phyloP scores from a whole-genome alignment of 2,888 invertebrate species.

The Sepiola atlantica region DNA sequence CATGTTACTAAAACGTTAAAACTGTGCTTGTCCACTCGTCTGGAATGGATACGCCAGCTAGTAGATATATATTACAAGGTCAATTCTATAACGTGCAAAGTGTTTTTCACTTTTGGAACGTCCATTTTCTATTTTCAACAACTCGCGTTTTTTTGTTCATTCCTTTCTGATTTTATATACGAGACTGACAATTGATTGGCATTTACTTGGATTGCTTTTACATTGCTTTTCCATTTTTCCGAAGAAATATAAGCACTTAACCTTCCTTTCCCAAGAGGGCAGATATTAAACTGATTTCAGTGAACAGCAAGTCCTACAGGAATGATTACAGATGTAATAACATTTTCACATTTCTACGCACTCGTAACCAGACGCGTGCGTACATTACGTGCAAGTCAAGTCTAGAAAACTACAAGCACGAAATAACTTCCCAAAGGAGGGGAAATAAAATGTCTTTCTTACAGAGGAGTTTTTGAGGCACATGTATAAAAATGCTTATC shows the following conservation, averaged over 20 bases:
- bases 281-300: neutral
- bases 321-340: neutral
- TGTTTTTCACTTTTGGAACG: neutral
- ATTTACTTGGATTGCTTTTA: neutral
- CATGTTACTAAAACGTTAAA: too few relatives aligned
- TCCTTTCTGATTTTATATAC: neutral
- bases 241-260: neutral
- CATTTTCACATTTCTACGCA: too few relatives aligned
- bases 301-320: neutral
- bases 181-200: neutral
- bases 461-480: too few relatives aligned
- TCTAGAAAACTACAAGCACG: too few relatives aligned
- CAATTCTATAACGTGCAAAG: neutral
- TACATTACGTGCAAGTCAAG: too few relatives aligned
- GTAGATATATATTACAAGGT: too few relatives aligned
- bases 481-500: too few relatives aligned
- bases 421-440: too few relatives aligned
- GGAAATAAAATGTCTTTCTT: too few relatives aligned
- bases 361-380: too few relatives aligned
- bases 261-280: neutral
- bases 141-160: neutral
- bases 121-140: constrained; percentile 1
- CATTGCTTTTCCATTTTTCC: neutral
- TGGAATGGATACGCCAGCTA: too few relatives aligned
- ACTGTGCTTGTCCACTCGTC: too few relatives aligned